These are phyloP conservation scores for Pocillopora grandis DNA, from an alignment of 92 coral and sea anemone genomes.

Conservation along the genomic window DNA sequence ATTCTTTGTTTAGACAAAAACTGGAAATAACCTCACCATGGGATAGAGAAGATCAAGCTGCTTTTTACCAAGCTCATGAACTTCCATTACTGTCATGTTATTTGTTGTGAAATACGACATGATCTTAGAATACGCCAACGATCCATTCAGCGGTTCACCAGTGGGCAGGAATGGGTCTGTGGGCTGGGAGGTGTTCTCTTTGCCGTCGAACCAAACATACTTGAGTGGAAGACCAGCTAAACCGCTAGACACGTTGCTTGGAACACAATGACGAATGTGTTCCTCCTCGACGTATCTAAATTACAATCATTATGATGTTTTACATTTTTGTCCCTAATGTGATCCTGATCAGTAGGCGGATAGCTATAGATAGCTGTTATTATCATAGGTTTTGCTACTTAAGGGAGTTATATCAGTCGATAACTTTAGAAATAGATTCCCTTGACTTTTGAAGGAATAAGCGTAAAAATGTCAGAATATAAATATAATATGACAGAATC, in stretches of 20 bases:
- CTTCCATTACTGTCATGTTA: conserved; percentile 70
- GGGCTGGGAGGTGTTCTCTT: conserved; percentile 51
- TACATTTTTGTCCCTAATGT: not conserved
- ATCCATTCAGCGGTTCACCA: conserved; percentile 65
- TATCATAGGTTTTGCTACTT: not conserved
- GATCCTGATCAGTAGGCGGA: not conserved
- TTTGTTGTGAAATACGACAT: conserved; percentile 89
- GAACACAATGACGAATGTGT: conserved; percentile 83
- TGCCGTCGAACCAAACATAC: conserved; percentile 74
- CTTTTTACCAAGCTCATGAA: conserved; percentile 66
- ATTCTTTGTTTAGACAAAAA: not conserved
- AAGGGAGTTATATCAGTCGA: too few relatives aligned
- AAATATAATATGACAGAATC: too few relatives aligned
- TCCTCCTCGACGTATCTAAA: conserved; percentile 72
- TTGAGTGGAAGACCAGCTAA: conserved; percentile 73
- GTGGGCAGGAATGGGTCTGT: conserved; percentile 84
- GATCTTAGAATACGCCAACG: conserved; percentile 62
- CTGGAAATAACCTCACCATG: conserved; percentile 47
- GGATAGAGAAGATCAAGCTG: conserved; percentile 71
- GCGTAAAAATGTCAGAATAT: too few relatives aligned
- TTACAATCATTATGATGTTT: not conserved
- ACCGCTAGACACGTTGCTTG: conserved; percentile 81
- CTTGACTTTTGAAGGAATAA: too few relatives aligned
- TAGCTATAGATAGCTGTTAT: not conserved
- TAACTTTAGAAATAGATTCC: too few relatives aligned